Evolutionary conservation across 2,797 vertebrate genomes (phyloP), one percentile per base, ranked within the genome.

Genomic region (Steatocranus sp.): DNA sequence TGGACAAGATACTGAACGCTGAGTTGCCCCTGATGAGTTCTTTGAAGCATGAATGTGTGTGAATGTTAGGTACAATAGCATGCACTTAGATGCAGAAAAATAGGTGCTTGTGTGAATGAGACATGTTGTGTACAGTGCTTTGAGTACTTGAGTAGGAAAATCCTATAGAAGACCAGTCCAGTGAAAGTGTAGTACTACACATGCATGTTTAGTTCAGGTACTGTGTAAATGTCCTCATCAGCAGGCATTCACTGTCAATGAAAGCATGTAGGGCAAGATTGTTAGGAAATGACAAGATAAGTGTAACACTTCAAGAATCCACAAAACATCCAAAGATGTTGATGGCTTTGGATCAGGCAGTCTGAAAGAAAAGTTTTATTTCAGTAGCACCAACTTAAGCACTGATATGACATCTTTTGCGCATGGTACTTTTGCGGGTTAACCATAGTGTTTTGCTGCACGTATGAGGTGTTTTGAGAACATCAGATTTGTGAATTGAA

Each of bases 271-370:
- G 20, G 23, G 51, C 11, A 7, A 53, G 11, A 14, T 3, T 53
- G 25, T 53, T 53, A 48, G 41, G 41, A 12, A 11, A 46, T 30
- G 17, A 46, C 41, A 48, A 48, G 41, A 30, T 48, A 30, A 6
- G 68, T 18, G 43, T 30, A 11, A 12, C 23, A 11, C 41, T 70
- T 46, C 41, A 27, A 6, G 66, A 46, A 70, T 46, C 38, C 41
- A 46, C 41, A 43, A 68, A 43, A 2, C 38, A 68, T 27, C 41
- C 38, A 46, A 46, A 70, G 41, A 48, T 0, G 25, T 8, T 30
- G 41, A 30, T 2, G 23, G 43, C 15, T 48, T 73, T 30, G 15
- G 25, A 18, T 48, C 25, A 8, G 2, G 4, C 25, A 0, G 3
- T 46, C 6, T 70, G 25, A 70, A 46, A 46, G 41, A 41, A 30